phyloP scores from a whole-genome alignment of 2,888 invertebrate genomes.

The Gastrophysa polygoni region DNA sequence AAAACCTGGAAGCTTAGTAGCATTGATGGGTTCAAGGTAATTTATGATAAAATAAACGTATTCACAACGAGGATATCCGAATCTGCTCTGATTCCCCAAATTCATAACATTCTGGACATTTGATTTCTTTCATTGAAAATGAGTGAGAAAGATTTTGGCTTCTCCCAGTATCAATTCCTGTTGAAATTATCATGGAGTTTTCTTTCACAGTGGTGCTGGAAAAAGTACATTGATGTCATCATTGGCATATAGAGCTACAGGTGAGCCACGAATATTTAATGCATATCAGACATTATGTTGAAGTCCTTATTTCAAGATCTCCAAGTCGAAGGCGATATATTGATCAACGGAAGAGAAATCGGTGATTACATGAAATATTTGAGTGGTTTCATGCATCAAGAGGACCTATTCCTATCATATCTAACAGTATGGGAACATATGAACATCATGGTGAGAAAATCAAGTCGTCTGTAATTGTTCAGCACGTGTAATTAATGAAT shows the following conservation, averaged over 20 bases:
- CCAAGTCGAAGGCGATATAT: conserved; percentile 77
- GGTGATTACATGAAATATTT: conserved; percentile 79
- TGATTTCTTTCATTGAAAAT: no score
- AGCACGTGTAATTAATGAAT: no score
- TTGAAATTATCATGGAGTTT: not conserved
- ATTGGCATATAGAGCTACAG: conserved; percentile 76
- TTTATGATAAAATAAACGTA: not conserved
- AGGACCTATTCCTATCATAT: conserved; percentile 85
- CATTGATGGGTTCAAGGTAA: conserved; percentile 85
- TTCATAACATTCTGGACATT: no score
- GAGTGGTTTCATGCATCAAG: conserved; percentile 91
- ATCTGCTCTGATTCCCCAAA: no score
- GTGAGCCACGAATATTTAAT: conserved; percentile 59
- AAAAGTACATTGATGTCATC: conserved; percentile 89
- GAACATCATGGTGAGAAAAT: conserved; percentile 75
- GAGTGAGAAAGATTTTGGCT: no score
- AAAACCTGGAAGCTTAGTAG: conserved; percentile 80
- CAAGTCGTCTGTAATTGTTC: no score
- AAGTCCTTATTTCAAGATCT: conserved; percentile 59
- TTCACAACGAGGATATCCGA: no score
- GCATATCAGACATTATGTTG: no score
- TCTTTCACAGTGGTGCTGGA: conserved; percentile 77
- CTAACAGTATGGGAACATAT: conserved; percentile 89
- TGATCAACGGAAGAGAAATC: conserved; percentile 76
- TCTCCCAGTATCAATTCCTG: no score